These are phyloP conservation scores for Bufotes viridis DNA, from an alignment of 2,797 vertebrate species.

Conservation along the genomic window DNA sequence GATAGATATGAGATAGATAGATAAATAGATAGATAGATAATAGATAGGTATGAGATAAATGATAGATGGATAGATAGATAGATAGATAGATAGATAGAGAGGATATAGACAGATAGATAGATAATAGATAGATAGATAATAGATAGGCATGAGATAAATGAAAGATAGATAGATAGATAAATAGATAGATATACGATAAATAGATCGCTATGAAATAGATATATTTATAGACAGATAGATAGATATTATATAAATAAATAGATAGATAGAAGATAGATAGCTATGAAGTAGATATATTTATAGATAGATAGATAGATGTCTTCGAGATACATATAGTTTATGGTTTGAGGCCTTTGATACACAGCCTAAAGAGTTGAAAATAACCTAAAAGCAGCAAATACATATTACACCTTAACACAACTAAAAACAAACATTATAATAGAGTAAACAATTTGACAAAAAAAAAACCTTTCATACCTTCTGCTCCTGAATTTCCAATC, in stretches of 20 bases:
- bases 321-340: neutral
- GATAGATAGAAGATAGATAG: constrained; percentile 10
- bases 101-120: constrained; percentile 10
- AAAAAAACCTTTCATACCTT: constrained; percentile 20
- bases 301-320: constrained; percentile 6
- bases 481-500: neutral
- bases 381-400: neutral
- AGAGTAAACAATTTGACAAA: neutral
- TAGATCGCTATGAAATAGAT: constrained; percentile 15
- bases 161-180: no score
- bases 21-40: neutral
- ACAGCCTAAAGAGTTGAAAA: neutral
- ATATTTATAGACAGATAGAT: constrained; percentile 11
- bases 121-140: constrained; percentile 5
- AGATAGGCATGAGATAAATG: neutral
- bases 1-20: neutral
- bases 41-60: neutral
- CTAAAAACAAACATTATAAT: neutral
- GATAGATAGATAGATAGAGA: neutral
- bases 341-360: neutral
- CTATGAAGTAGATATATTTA: neutral
- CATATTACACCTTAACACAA: neutral
- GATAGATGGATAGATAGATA: neutral
- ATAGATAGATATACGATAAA: neutral
- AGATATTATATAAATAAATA: constrained; percentile 11